Percentiles rank a stretch among this genome's conserved stretches.
phyloP scores from a whole-genome alignment of 2,888 invertebrate species.

The Sylvicola fuscatus region DNA sequence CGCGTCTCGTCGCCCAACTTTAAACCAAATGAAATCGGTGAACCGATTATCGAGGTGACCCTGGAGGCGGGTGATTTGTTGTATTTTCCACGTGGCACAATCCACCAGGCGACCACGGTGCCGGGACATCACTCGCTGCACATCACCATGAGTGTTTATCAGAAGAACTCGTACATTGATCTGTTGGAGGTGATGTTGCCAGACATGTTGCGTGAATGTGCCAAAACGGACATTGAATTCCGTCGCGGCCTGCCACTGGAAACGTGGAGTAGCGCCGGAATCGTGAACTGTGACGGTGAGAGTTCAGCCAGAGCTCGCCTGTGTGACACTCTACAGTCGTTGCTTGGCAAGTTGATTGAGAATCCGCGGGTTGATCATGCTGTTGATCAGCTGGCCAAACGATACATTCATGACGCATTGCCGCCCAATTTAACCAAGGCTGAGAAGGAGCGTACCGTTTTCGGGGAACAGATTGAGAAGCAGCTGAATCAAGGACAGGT shows the following conservation, averaged over 20 bases:
- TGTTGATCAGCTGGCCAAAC: constrained; percentile 70
- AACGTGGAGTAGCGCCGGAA: constrained; percentile 54
- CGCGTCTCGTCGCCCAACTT: constrained; percentile 68
- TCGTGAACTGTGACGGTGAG: constrained; percentile 34
- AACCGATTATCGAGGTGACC: constrained; percentile 57
- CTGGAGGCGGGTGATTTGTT: constrained; percentile 75
- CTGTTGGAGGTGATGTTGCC: constrained; percentile 64
- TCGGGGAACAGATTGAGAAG: constrained; percentile 48
- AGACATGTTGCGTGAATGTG: constrained; percentile 49
- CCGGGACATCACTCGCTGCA: constrained; percentile 76
- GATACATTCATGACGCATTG: constrained; percentile 66
- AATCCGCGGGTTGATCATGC: constrained; percentile 49
- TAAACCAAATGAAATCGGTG: constrained; percentile 47
- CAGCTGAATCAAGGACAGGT: too few species aligned
- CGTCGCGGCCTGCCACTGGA: constrained; percentile 62
- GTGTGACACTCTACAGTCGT: constrained; percentile 27
- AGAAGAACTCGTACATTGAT: constrained; percentile 79
- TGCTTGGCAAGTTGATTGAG: constrained; percentile 36
- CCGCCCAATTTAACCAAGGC: constrained; percentile 54
- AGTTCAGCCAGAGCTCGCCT: constrained; percentile 30
- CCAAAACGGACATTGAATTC: constrained; percentile 45
- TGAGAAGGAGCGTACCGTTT: constrained; percentile 49
- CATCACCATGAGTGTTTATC: constrained; percentile 82
- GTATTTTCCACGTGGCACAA: constrained; percentile 80
- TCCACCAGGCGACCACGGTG: constrained; percentile 67